Percentiles rank a stretch among this genome's conserved stretches.
These are phyloP conservation scores for Synanthedon formicaeformis DNA, from an alignment of 2,888 invertebrate genomes.

Conservation along the genomic window DNA sequence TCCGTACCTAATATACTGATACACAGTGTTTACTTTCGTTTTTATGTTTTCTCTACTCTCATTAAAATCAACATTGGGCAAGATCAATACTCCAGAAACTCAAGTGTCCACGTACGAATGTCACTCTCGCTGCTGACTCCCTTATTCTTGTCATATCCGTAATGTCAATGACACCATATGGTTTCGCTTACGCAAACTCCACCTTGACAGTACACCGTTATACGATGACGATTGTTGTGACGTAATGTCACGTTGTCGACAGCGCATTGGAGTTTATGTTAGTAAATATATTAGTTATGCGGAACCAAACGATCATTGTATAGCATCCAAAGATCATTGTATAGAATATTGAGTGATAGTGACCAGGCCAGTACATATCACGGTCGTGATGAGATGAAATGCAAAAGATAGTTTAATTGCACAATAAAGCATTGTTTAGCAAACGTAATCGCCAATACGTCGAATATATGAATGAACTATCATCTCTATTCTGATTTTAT, in stretches of 20 bases:
- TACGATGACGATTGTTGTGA: conserved; percentile 36
- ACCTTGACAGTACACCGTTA: conserved; percentile 55
- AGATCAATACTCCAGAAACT: conserved; percentile 3
- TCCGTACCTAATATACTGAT: not conserved
- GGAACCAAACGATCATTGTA: conserved; percentile 14
- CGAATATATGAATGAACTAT: conserved; percentile 44
- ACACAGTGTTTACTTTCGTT: not conserved
- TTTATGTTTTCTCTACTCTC: not conserved
- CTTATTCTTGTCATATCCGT: conserved; percentile 43
- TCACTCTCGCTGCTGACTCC: conserved; percentile 25
- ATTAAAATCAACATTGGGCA: conserved; percentile 2
- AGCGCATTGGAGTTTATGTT: no score
- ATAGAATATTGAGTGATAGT: conserved; percentile 1
- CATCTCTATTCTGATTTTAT: conserved; percentile 38
- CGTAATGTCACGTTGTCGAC: conserved; percentile 24
- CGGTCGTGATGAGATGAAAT: conserved; percentile 50
- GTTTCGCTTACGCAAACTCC: conserved; percentile 54
- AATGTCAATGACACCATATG: conserved; percentile 62
- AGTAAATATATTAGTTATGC: not conserved
- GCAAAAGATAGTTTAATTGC: conserved; percentile 56
- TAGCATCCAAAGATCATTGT: not conserved
- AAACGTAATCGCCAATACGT: conserved; percentile 32
- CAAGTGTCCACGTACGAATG: not conserved
- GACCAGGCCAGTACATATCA: conserved; percentile 16
- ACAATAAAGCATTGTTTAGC: conserved; percentile 56